A percentile compares a stretch with the other conserved stretches of the same genome.
Evolutionary conservation across 2,797 vertebrate genomes (phyloP).

Genomic region (Tenualosa thibaudeaui): DNA sequence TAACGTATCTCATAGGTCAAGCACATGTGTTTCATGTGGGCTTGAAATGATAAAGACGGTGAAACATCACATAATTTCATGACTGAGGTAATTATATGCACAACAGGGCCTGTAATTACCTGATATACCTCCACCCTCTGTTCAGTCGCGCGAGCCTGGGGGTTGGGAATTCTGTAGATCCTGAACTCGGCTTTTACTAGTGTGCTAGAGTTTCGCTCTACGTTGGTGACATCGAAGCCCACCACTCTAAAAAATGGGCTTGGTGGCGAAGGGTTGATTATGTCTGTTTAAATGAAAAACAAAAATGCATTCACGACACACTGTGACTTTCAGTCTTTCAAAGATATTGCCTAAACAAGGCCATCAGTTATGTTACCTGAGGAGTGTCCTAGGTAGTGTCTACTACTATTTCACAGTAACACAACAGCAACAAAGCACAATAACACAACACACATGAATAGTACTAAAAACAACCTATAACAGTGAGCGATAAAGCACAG

Average conservation of each 20-base stretch:
- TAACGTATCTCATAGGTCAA: neutral
- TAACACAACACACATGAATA: neutral
- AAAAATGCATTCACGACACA: neutral
- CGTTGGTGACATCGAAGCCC: conserved; percentile 74
- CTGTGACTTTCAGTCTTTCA: neutral
- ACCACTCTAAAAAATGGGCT: conserved; percentile 75
- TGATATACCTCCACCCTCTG: conserved; percentile 83
- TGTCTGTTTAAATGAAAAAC: conserved; percentile 62
- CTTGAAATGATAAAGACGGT: neutral
- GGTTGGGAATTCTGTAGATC: conserved; percentile 79
- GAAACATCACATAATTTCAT: conserved; percentile 11
- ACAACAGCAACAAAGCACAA: neutral
- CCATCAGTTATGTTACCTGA: neutral
- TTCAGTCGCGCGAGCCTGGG: conserved; percentile 72
- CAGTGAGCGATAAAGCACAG: neutral
- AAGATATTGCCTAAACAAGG: neutral
- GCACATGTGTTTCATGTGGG: neutral
- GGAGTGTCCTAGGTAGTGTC: too few species aligned
- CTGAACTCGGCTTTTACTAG: conserved; percentile 82
- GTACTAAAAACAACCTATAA: neutral
- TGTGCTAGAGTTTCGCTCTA: conserved; percentile 77
- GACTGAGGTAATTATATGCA: conserved; percentile 25
- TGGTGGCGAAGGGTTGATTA: conserved; percentile 64
- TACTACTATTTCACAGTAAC: neutral
- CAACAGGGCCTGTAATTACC: conserved; percentile 57